Conservation (phyloP, 1,140 invertebrate genomes). For the Drosophila erecta region DNA sequence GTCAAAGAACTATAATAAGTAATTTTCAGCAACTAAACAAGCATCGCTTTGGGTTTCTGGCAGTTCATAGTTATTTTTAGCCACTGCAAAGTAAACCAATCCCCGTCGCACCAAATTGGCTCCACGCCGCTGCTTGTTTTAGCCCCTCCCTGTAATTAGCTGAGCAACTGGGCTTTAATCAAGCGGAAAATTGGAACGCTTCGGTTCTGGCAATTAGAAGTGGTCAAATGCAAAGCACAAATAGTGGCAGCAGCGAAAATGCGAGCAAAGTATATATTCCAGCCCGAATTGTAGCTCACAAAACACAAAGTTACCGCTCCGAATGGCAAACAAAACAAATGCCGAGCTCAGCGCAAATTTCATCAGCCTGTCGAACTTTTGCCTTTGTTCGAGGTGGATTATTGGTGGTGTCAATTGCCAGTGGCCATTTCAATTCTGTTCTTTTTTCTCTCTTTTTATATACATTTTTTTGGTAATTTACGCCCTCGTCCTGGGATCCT, state of each 20-base stretch:
- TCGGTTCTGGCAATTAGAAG: slow-evolving; percentile 60
- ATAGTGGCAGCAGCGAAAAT: slow-evolving; percentile 23
- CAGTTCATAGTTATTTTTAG: neutral
- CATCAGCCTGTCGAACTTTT: slow-evolving; percentile 60
- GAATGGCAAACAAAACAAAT: slow-evolving; percentile 67
- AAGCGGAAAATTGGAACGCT: slow-evolving; percentile 73
- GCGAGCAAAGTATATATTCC: slow-evolving; percentile 23
- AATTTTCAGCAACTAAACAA: too few species aligned
- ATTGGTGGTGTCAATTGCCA: slow-evolving; percentile 82
- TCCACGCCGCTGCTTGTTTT: slow-evolving; percentile 3
- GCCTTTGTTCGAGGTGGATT: slow-evolving; percentile 54
- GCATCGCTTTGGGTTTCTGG: neutral
- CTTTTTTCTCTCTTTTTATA: slow-evolving; percentile 7
- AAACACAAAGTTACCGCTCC: slow-evolving; percentile 26
- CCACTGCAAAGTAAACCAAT: slow-evolving; percentile 20
- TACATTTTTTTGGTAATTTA: slow-evolving; percentile 71
- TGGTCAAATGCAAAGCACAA: slow-evolving; percentile 40
- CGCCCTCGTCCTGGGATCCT: slow-evolving; percentile 28
- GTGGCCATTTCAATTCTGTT: slow-evolving; percentile 65
- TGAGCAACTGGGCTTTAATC: slow-evolving; percentile 62
- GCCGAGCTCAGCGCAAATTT: slow-evolving; percentile 70
- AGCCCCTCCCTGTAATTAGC: slow-evolving; percentile 50
- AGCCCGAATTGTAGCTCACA: slow-evolving; percentile 28
- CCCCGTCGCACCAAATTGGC: slow-evolving; percentile 33
- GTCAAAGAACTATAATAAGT: too few species aligned